phyloP scores from a whole-genome alignment of 2,888 invertebrate genomes.

The Amphipyra tragopoginis region DNA sequence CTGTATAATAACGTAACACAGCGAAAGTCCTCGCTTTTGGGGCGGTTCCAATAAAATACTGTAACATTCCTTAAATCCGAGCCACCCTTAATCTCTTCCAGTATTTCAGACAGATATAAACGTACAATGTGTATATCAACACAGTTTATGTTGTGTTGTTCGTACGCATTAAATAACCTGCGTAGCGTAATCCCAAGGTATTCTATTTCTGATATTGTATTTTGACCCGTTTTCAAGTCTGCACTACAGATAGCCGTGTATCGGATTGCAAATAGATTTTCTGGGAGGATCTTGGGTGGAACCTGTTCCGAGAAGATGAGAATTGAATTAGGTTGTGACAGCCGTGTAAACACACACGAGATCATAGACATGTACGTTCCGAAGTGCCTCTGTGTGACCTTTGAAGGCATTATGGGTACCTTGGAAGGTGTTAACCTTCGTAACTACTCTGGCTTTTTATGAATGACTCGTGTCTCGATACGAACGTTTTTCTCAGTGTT shows the following conservation, averaged over 20 bases:
- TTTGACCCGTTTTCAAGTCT: conserved; percentile 51
- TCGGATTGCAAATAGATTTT: conserved; percentile 41
- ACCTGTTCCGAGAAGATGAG: conserved; percentile 9
- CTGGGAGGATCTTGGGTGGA: conserved; percentile 2
- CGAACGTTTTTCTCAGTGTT: conserved; percentile 39
- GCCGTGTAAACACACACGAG: conserved; percentile 32
- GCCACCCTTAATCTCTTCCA: conserved; percentile 24
- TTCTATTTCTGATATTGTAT: conserved; percentile 57
- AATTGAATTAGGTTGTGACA: conserved; percentile 17
- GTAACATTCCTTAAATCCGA: conserved; percentile 24
- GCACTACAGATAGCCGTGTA: conserved; percentile 20
- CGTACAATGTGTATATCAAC: conserved; percentile 43
- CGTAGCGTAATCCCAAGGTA: conserved; percentile 52
- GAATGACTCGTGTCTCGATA: conserved; percentile 45
- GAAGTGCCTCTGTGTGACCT: conserved; percentile 43
- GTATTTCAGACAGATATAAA: conserved; percentile 31
- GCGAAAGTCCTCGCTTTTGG: conserved; percentile 9
- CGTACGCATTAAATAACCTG: conserved; percentile 50
- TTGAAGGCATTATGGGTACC: conserved; percentile 42
- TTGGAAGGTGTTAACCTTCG: conserved; percentile 55
- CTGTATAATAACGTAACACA: background rate
- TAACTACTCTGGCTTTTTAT: conserved; percentile 54
- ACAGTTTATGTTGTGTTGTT: conserved; percentile 46
- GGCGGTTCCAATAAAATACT: conserved; percentile 22
- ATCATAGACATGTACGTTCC: conserved; percentile 21